Conservation (phyloP, 2,888 invertebrate genomes). For the Cryptocheilus praepositus region DNA sequence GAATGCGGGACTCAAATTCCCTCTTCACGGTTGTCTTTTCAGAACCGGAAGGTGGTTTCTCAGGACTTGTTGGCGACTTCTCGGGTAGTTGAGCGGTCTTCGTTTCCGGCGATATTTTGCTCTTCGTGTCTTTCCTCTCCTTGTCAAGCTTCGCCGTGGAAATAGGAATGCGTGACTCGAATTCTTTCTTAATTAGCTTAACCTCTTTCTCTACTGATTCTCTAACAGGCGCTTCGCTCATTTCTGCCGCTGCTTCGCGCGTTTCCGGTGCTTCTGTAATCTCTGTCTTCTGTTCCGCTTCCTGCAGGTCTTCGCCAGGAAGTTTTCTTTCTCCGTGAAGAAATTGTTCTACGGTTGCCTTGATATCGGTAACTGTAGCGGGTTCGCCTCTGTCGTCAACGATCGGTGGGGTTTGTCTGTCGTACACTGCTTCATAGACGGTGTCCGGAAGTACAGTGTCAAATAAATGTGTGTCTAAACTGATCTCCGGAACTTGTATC, state of each 20-base stretch:
- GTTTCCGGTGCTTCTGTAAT: not conserved
- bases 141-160: constrained; percentile 63
- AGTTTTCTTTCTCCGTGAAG: constrained; percentile 26
- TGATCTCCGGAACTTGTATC: constrained; percentile 24
- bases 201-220: constrained; percentile 17
- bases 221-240: not conserved
- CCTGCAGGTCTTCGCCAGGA: not conserved
- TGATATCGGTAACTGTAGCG: constrained; percentile 15
- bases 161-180: constrained; percentile 66
- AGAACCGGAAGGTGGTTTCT: constrained; percentile 18
- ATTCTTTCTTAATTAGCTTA: constrained; percentile 51
- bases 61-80: constrained; percentile 9
- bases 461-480: constrained; percentile 16
- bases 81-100: constrained; percentile 3
- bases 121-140: constrained; percentile 57
- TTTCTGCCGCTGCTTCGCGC: not conserved
- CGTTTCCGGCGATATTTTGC: constrained; percentile 12
- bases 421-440: not conserved
- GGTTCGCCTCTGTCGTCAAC: constrained; percentile 10
- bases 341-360: constrained; percentile 27
- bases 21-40: constrained; percentile 36
- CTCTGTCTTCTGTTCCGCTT: not conserved
- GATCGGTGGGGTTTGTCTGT: not conserved
- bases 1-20: constrained; percentile 66
- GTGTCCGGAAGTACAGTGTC: constrained; percentile 14